Conservation (phyloP, 1,140 invertebrate genomes). For the Macrotrachela quadricornifera region DNA sequence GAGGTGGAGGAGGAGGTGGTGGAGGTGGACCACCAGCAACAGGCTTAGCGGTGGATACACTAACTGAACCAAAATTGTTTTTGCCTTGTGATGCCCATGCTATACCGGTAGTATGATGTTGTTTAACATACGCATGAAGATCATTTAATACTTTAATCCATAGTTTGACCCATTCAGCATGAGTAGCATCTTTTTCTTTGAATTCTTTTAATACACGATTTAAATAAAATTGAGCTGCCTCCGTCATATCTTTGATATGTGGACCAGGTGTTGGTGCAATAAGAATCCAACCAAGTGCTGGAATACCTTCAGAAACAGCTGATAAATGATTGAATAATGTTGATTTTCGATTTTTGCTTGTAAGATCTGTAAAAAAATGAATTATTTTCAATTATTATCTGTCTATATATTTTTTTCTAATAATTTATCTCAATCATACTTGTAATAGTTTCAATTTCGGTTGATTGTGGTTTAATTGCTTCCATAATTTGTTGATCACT, state of each 20-base stretch:
- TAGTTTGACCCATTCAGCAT: conserved; percentile 76
- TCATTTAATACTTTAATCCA: conserved; percentile 56
- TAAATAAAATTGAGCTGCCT: conserved; percentile 87
- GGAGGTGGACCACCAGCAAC: conserved; percentile 9
- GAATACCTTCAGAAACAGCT: conserved; percentile 82
- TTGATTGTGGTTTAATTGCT: no score
- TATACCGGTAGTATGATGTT: conserved; percentile 82
- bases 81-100: conserved; percentile 42
- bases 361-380: conserved; percentile 35
- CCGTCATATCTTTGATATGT: conserved; percentile 88
- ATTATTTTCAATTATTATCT: background rate
- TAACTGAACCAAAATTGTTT: no score
- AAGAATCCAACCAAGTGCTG: conserved; percentile 81
- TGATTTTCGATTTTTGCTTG: conserved; percentile 67
- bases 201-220: conserved; percentile 90
- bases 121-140: conserved; percentile 66
- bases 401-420: background rate
- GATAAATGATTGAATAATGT: conserved; percentile 78
- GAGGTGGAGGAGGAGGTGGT: no score
- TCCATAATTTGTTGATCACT: no score
- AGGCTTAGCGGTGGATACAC: conserved; percentile 33
- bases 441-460: no score
- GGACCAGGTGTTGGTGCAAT: conserved; percentile 63
- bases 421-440: background rate
- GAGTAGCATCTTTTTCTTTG: conserved; percentile 62